Evolutionary conservation across 1,140 invertebrate genomes (phyloP).

Genomic region (Zophobas atratus): DNA sequence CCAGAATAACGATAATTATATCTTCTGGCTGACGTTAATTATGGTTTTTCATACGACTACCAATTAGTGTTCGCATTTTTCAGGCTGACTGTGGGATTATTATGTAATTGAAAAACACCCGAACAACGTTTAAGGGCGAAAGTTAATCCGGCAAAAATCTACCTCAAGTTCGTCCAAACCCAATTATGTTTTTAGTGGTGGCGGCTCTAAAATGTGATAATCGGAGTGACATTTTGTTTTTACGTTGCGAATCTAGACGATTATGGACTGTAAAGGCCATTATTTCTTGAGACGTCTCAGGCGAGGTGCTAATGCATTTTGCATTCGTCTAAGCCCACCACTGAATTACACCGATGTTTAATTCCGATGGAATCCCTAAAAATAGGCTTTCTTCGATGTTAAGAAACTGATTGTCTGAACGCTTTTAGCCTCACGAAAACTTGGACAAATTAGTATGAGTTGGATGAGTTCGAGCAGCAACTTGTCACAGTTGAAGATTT

Average conservation of each 20-base stretch:
- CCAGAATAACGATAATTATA: conserved; percentile 53
- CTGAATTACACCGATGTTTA: conserved; percentile 26
- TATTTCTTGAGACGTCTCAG: conserved; percentile 12
- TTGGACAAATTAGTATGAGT: conserved; percentile 6
- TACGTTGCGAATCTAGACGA: conserved; percentile 21
- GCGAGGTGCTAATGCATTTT: conserved; percentile 29
- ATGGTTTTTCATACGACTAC: conserved; percentile 21
- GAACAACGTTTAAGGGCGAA: background rate
- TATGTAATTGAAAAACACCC: conserved; percentile 8
- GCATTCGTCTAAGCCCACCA: conserved; percentile 16
- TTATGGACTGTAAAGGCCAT: conserved; percentile 14
- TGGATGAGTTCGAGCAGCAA: background rate
- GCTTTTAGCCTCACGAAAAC: background rate
- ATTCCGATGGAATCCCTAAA: conserved; percentile 8
- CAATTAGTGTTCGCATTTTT: conserved; percentile 20
- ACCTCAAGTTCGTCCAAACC: background rate
- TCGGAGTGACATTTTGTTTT: conserved; percentile 14
- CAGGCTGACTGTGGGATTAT: conserved; percentile 18
- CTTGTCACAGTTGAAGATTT: conserved; percentile 16
- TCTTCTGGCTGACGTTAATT: conserved; percentile 42
- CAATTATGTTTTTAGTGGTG: conserved; percentile 42
- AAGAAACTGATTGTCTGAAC: background rate
- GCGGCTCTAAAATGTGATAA: conserved; percentile 25
- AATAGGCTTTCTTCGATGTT: conserved; percentile 19
- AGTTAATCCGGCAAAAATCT: conserved; percentile 26